Evolutionary conservation across 2,888 invertebrate genomes (phyloP).

Genomic region (Caradrina clavipalpis): DNA sequence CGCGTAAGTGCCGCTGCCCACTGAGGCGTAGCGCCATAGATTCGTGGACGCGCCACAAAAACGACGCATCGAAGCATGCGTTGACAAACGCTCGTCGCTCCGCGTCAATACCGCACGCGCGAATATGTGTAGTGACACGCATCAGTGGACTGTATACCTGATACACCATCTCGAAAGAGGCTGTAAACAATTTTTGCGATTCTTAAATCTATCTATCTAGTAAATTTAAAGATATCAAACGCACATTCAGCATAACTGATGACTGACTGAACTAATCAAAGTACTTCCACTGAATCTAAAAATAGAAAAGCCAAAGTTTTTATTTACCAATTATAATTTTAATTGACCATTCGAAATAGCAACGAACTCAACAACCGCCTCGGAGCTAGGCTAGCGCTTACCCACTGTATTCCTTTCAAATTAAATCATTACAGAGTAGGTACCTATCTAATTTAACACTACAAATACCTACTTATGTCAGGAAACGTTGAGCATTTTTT

Average conservation of each 20-base stretch:
- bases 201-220: no score
- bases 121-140: slow-evolving; percentile 45
- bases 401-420: slow-evolving; percentile 23
- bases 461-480: slow-evolving; percentile 26
- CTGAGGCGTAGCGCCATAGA: slow-evolving; percentile 60
- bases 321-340: slow-evolving; percentile 21
- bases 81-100: slow-evolving; percentile 58
- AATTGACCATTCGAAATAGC: slow-evolving; percentile 20
- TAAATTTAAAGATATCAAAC: neutral
- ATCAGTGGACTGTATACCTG: slow-evolving; percentile 42
- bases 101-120: slow-evolving; percentile 58
- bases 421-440: slow-evolving; percentile 32
- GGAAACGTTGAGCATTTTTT: slow-evolving; percentile 32
- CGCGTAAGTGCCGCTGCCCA: slow-evolving; percentile 56
- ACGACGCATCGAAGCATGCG: slow-evolving; percentile 56
- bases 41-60: slow-evolving; percentile 54
- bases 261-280: neutral
- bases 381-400: neutral
- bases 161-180: slow-evolving; percentile 50
- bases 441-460: slow-evolving; percentile 16
- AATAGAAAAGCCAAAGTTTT: slow-evolving; percentile 9
- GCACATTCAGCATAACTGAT: neutral
- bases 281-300: neutral
- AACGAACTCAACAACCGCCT: slow-evolving; percentile 23
- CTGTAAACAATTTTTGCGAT: slow-evolving; percentile 32